Evolutionary conservation across 2,797 vertebrate species (phyloP), one percentile per base, ranked within the genome.

Genomic region (Eospalax fontanierii): DNA sequence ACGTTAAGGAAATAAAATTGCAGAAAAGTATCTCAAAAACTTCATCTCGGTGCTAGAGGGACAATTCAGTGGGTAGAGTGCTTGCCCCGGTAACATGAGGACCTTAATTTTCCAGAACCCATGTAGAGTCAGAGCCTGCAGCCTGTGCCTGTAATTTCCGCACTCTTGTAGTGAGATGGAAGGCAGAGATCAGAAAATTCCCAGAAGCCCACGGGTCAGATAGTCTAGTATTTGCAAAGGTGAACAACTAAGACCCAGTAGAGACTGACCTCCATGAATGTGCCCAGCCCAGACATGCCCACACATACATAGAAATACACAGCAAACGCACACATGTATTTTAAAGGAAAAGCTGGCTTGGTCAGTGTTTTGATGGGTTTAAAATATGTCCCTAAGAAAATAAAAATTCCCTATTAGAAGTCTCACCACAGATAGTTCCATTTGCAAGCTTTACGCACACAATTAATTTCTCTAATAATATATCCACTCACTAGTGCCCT

Each of bases 351-450:
- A 54, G 19, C 9, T 76, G 28, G 50, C 75, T 35, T 19, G 11
- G 24, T 61, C 79, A 26, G 14, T 16, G 14, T 35, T 61, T 61
- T 61, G 5, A 40, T 35, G 54, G 16, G 87, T 87, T 95, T 92
- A n/a, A 79, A 88, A 82, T 30, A 28, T 1, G 14, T 65, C n/a
- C 63, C 65, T n/a, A 9, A 30, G n/a, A 66, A 90, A 59, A 59
- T 35, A 76, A 75, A 30, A 94, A 7, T 68, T 61, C 65, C 14
- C 5, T 26, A 6, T 78, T 30, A 88, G 91, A 74, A 75, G 10
- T 38, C 57, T 12, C 26, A 50, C 19, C 2, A 35, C 0, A 2
- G 4, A 14, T 4, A 19, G 21, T 38, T 54, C 4, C 26, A n/a
- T 61, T 91, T 74, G 40, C 30, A 80, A 66, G 2, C 12, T 50